Base-by-base conservation (phyloP, 2,888 invertebrate species). In the Busseola fusca region DNA sequence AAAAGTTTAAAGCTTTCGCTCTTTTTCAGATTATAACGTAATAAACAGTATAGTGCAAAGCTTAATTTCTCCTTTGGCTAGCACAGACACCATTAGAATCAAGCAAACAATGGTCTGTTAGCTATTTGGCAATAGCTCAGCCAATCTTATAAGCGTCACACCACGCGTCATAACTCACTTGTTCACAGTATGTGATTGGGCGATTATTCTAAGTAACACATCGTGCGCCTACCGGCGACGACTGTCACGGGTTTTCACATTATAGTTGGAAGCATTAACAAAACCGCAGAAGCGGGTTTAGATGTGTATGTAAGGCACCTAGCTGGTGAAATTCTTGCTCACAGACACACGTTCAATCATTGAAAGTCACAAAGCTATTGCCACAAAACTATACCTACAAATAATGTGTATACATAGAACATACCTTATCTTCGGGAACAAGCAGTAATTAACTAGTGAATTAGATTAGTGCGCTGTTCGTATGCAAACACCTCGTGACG, bases 371-470 rank as follows among this genome's bases (percentile, higher is more conserved):
- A 56, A 42, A 50, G 10, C 48, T 37, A 59, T 25, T 45, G 25
- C 34, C 34, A 34, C 34, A 34, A 34, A 2, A 34, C 34, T 34
- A 14, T 50, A n/a, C n/a, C n/a, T n/a, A 40, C 42, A 56, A 54
- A 21, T 21, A 40, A 9, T 40, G n/a, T 59, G 21, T 10, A 21
- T n/a, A n/a, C 16, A 52, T 40, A 48, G 16, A 34, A 42, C 48
- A 30, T 7, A 54, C 71, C 54, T 71, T 69, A 83, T 74, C 71
- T 65, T 40, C 34, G 37, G 50, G 21, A 71, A 65, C 72, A 58
- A 58, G 56, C 58, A 52, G 59, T 70, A 66, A 80, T 80, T 62
- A 83, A 73, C 64, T 65, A 57, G 37, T 64, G 64, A 59, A 76
- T 80, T 69, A 63, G 66, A 76, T 83, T 72, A 60, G 74, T 57